Percentiles rank a stretch among this genome's conserved stretches.
Conservation (phyloP, 2,797 vertebrate species). For the Semaprochilodus insignis region DNA sequence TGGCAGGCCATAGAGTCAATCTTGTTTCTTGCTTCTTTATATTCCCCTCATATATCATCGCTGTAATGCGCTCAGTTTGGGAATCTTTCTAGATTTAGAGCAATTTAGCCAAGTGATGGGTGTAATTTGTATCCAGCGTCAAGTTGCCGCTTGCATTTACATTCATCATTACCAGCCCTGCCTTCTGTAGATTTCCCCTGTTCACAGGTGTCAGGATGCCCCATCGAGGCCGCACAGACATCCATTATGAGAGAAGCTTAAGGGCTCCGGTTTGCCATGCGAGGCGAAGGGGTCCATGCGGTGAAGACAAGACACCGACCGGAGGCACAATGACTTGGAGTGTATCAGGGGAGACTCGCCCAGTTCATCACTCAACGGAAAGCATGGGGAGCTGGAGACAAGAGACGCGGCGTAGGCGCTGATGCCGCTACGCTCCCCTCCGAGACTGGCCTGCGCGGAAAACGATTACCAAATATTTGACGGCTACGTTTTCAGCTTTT, state of each 20-base stretch:
- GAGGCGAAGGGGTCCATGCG: not conserved
- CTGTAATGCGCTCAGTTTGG: slow-evolving; percentile 64
- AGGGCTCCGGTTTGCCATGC: slow-evolving; percentile 37
- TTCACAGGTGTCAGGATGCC: slow-evolving; percentile 65
- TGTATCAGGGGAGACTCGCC: slow-evolving; percentile 6
- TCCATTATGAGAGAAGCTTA: slow-evolving; percentile 50
- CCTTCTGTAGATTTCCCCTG: slow-evolving; percentile 72
- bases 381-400: not conserved
- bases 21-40: slow-evolving; percentile 53
- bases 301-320: not conserved
- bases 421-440: not conserved
- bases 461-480: slow-evolving; percentile 40
- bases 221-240: slow-evolving; percentile 50
- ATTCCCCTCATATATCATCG: slow-evolving; percentile 47
- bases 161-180: slow-evolving; percentile 72
- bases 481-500: not conserved
- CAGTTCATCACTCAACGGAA: slow-evolving; percentile 24
- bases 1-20: slow-evolving; percentile 26
- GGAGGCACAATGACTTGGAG: not conserved
- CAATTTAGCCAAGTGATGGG: slow-evolving; percentile 73
- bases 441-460: slow-evolving; percentile 19
- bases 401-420: not conserved
- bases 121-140: slow-evolving; percentile 73
- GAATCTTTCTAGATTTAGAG: slow-evolving; percentile 67
- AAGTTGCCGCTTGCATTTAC: slow-evolving; percentile 74